Evolutionary conservation across 2,797 vertebrate genomes (phyloP), one percentile per base, ranked within the genome.

Genomic region (Jordanella pulchra): DNA sequence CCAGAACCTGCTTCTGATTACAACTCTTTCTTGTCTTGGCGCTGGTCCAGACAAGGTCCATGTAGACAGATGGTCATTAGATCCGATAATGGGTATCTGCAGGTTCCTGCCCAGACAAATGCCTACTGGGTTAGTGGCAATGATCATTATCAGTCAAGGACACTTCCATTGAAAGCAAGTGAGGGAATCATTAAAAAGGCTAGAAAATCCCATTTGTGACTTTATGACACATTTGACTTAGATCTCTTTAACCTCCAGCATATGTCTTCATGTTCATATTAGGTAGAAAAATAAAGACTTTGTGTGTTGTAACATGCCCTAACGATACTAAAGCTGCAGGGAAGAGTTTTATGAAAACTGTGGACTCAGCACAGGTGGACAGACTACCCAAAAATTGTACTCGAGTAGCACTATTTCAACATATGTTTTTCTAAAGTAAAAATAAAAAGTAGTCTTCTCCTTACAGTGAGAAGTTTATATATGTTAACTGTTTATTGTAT

Each of bases 51-150:
- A 91, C 89, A 92, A 84, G 85, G 87, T 86, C 86, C 82, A 80
- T n/a, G 14, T 47, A 79, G 84, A 86, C 89, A 86, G 89, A 91
- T 88, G 92, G 92, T 87, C 79, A 42, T 92, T 92, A 88, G 86
- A 88, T 88, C 79, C 83, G 89, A 86, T 93, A 91, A 92, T 88
- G 91, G 88, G 85, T 84, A 87, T 84, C 81, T 87, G 83, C 86
- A 89, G 90, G 80, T 85, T 89, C 69, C 77, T 77, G 68, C 65
- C 53, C 80, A 86, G 80, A 88, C 76, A 86, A 85, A 87, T 82
- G 75, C 60, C 71, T 67, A 54, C 69, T 61, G 69, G 72, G 67
- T 58, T 28, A 39, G 67, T 65, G 58, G 77, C 65, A 77, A 82
- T 84, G 82, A 84, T 87, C 84, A 77, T 89, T 84, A 89, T 78